Evolutionary conservation across 92 coral and sea anemone species (phyloP).

Genomic region (Siderastrea siderea): DNA sequence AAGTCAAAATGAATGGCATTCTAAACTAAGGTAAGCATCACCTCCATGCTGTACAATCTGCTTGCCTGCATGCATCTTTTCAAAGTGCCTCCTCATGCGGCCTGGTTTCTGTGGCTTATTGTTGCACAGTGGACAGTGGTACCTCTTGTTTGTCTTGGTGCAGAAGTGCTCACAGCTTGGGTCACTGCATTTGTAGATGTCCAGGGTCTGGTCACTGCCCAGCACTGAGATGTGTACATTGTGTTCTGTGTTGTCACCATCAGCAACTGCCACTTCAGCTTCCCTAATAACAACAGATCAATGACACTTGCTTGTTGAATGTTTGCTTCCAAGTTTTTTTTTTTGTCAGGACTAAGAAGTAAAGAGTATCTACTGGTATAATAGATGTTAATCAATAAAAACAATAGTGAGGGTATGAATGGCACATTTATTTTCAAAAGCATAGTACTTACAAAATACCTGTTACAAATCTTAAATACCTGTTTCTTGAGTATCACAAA

Average conservation of each 20-base stretch:
- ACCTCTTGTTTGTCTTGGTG: slow-evolving; percentile 78
- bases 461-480: too few species aligned
- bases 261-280: slow-evolving; percentile 22
- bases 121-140: slow-evolving; percentile 92
- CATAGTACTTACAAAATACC: too few species aligned
- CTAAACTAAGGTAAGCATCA: not conserved
- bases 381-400: too few species aligned
- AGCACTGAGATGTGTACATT: slow-evolving; percentile 79
- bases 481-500: too few species aligned
- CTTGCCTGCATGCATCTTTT: slow-evolving; percentile 87
- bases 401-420: too few species aligned
- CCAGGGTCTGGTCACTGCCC: slow-evolving; percentile 71
- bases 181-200: slow-evolving; percentile 82
- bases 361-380: too few species aligned
- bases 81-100: slow-evolving; percentile 92
- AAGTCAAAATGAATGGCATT: not conserved
- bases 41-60: slow-evolving; percentile 88
- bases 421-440: too few species aligned
- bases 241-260: slow-evolving; percentile 30
- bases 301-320: not conserved
- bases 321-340: not conserved
- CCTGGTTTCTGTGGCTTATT: slow-evolving; percentile 95
- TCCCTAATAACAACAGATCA: slow-evolving; percentile 6
- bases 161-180: slow-evolving; percentile 78
- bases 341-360: too few species aligned